phyloP scores from a whole-genome alignment of 2,113 vertebrate genomes.

The Vombatus ursinus region DNA sequence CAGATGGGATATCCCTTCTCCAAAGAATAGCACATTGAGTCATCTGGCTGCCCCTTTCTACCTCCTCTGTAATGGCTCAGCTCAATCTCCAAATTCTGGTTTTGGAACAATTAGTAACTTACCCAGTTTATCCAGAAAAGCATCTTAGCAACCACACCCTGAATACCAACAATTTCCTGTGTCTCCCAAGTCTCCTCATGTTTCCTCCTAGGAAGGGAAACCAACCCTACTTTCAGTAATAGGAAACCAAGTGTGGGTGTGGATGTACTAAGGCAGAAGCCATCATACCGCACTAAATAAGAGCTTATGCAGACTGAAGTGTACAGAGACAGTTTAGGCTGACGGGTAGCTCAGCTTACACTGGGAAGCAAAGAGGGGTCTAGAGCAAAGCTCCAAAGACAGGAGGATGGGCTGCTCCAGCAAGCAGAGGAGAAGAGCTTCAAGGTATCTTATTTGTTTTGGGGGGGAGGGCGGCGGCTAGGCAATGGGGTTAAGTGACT shows the following conservation, averaged over 20 bases:
- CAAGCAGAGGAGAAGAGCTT: not conserved
- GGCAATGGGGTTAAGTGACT: too few species aligned
- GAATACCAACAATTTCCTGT: not conserved
- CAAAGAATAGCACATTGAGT: not conserved
- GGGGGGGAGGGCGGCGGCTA: too few species aligned
- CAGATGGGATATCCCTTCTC: not conserved
- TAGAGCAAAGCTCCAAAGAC: not conserved
- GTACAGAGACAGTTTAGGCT: not conserved
- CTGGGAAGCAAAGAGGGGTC: not conserved
- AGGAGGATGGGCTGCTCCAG: not conserved
- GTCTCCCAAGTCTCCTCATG: not conserved
- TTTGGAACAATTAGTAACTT: not conserved
- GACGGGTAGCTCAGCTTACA: not conserved
- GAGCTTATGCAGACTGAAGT: not conserved
- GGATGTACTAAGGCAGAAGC: not conserved
- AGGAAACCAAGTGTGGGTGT: not conserved
- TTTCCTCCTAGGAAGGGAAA: slow-evolving; percentile 4
- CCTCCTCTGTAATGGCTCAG: not conserved
- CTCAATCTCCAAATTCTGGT: not conserved
- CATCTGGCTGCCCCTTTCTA: not conserved
- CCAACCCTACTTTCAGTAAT: not conserved
- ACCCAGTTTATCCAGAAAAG: not conserved
- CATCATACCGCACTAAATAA: not conserved
- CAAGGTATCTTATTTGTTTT: not conserved
- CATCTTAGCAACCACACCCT: not conserved